Percentiles rank a stretch among this genome's conserved stretches.
Evolutionary conservation across 2,888 invertebrate genomes (phyloP).

Genomic region (Mythimna albipuncta): DNA sequence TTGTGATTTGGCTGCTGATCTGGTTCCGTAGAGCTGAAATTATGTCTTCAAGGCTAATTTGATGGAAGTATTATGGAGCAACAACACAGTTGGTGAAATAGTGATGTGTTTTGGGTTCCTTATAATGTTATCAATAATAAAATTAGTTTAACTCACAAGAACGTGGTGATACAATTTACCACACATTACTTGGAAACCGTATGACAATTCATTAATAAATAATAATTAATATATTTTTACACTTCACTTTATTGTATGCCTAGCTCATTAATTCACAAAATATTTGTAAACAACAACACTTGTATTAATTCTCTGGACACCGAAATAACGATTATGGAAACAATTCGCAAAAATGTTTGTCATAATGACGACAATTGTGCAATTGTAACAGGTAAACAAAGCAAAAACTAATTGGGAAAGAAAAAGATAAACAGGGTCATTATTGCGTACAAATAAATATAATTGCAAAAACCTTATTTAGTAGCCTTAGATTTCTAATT

Average conservation of each 20-base stretch:
- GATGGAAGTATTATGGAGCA: not conserved
- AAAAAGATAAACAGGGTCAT: slow-evolving; percentile 14
- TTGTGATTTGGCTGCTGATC: not conserved
- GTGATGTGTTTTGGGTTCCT: not conserved
- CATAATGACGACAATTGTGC: not conserved
- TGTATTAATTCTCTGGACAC: not conserved
- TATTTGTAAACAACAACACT: not conserved
- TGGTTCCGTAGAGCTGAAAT: not conserved
- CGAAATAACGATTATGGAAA: not conserved
- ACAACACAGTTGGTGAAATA: not conserved
- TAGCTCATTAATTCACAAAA: not conserved
- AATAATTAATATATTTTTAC: not conserved
- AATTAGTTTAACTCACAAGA: not conserved
- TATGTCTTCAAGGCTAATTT: not conserved
- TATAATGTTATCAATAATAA: not conserved
- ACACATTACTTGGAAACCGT: not conserved
- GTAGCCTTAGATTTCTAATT: slow-evolving; percentile 43
- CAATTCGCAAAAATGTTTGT: not conserved
- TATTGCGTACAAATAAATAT: slow-evolving; percentile 35
- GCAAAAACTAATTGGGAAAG: not conserved
- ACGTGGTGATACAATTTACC: not conserved
- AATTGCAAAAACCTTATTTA: slow-evolving; percentile 29
- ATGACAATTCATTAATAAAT: not conserved
- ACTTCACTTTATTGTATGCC: not conserved
- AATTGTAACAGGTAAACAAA: slow-evolving; percentile 21